Evolutionary conservation across 2,113 vertebrate genomes (phyloP).

Genomic region (Esox niger): DNA sequence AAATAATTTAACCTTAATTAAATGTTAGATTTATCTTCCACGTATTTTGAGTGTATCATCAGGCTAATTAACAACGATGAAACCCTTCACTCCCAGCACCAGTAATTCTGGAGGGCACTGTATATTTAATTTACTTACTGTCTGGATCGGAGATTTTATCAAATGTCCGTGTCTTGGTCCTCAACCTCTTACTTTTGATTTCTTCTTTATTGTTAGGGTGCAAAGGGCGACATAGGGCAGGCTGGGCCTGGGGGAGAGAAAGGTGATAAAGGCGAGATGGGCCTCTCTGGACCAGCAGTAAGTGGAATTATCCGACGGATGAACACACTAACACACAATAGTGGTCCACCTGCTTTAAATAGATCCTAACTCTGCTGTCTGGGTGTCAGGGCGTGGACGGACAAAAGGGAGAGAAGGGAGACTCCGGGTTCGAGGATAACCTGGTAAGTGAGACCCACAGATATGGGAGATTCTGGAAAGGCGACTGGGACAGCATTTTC

Average conservation of each 20-base stretch:
- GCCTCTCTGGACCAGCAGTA: slow-evolving; percentile 82
- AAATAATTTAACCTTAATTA: too few species aligned
- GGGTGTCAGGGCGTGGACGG: slow-evolving; percentile 81
- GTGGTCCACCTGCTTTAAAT: too few species aligned
- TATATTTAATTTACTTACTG: too few species aligned
- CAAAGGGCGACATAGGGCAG: slow-evolving; percentile 82
- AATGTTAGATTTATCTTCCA: background rate
- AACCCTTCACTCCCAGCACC: too few species aligned
- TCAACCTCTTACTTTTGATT: slow-evolving; percentile 3
- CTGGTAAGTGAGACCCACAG: slow-evolving; percentile 76
- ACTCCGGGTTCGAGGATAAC: slow-evolving; percentile 82
- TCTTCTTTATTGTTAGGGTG: slow-evolving; percentile 70
- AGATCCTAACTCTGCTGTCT: slow-evolving; percentile 16
- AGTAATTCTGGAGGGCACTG: too few species aligned
- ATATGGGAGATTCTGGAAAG: too few species aligned
- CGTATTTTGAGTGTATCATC: background rate
- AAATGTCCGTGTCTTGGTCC: background rate
- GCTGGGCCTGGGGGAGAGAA: slow-evolving; percentile 72
- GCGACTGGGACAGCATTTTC: too few species aligned
- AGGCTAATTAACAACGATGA: too few species aligned
- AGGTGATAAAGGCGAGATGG: slow-evolving; percentile 89
- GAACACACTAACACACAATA: too few species aligned
- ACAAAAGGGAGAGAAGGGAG: slow-evolving; percentile 86
- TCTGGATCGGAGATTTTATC: background rate
- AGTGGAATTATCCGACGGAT: slow-evolving; percentile 31